Evolutionary conservation across 2,113 vertebrate genomes (phyloP).

Genomic region (Ceyx cyanopectus): DNA sequence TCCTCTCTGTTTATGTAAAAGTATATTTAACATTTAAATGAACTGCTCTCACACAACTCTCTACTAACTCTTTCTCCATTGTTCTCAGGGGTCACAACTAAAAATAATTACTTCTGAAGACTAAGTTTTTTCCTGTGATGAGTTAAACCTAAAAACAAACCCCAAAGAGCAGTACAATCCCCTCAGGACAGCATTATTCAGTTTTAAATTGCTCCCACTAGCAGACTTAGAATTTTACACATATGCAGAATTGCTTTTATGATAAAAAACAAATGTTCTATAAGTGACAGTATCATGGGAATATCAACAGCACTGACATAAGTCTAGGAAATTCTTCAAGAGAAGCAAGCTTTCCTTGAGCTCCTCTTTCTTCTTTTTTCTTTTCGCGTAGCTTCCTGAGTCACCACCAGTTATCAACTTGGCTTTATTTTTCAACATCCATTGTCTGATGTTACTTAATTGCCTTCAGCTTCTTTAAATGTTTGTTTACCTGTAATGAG

Average conservation of each 20-base stretch:
- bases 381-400: background rate
- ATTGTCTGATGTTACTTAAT: conserved; percentile 4
- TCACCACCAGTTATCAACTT: background rate
- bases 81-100: conserved; percentile 26
- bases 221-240: conserved; percentile 56
- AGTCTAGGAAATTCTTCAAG: conserved; percentile 25
- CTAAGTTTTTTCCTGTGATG: conserved; percentile 20
- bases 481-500: background rate
- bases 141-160: conserved; percentile 69
- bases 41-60: background rate
- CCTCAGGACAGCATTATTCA: conserved; percentile 50
- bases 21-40: background rate
- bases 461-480: background rate
- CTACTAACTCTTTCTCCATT: background rate
- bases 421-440: background rate
- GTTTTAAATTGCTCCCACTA: conserved; percentile 72
- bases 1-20: background rate
- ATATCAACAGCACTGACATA: conserved; percentile 34
- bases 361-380: background rate
- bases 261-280: conserved; percentile 71
- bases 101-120: conserved; percentile 38
- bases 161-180: conserved; percentile 34
- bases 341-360: background rate
- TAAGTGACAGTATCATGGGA: conserved; percentile 63
- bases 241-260: conserved; percentile 66